Evolutionary conservation across 2,797 vertebrate genomes (phyloP), one percentile per base, ranked within the genome.

Genomic region (Danio albolineatus): DNA sequence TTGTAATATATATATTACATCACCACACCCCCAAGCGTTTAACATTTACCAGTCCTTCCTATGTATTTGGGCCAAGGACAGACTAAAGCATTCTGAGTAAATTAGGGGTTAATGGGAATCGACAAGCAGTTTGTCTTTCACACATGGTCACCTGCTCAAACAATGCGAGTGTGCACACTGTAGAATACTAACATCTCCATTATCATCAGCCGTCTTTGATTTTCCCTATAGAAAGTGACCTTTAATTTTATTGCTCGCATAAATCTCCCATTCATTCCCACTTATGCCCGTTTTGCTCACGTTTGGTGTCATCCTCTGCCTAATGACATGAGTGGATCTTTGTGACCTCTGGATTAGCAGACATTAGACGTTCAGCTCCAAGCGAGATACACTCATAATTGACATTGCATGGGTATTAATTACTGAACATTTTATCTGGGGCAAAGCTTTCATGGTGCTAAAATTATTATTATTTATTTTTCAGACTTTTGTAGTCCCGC

Each of bases 331-430:
- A 76, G 19, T 6, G 8, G 12, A 41, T n/a, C 10, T 48, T 28
- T 54, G 60, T 17, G 13, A 59, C 17, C 39, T 59, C 54, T 73
- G 56, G 56, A 88, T 93, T 91, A 90, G 84, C 72, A 61, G 82
- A 83, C 73, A 83, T 82, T 89, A 86, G 85, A 81, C n/a, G 41
- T 16, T 83, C 72, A 65, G 81, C 79, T 85, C 82, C 70, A 79
- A 90, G 60, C 90, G 86, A 90, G 86, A 77, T 85, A 72, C 84
- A 85, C 84, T 90, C 82, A 89, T 90, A 91, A 91, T 88, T 88
- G 82, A 91, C 87, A 84, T 88, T 85, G 83, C 87, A 83, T 86
- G 88, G 85, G 86, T 85, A 88, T 92, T 92, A 91, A 93, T 89
- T 90, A 88, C 83, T 79, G 83, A 48, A 84, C 82, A 81, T 61